Percentiles rank a stretch among this genome's conserved stretches.
phyloP scores from a whole-genome alignment of 2,888 invertebrate genomes.

The Dicycla oo region DNA sequence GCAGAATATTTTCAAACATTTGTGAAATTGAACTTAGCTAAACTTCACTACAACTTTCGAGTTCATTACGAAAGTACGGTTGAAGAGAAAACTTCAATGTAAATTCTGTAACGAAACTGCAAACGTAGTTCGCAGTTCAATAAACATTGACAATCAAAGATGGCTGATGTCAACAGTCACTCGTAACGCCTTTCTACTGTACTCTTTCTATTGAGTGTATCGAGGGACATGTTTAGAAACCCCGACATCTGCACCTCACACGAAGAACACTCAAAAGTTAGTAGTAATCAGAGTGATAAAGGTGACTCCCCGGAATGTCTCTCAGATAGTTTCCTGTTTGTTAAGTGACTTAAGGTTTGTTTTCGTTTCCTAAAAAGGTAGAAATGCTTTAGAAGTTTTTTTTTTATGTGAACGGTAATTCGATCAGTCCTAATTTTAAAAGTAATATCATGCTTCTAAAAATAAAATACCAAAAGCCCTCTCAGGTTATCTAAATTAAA shows the following conservation, averaged over 20 bases:
- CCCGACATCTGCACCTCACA: slow-evolving; percentile 10
- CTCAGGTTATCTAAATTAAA: slow-evolving; percentile 45
- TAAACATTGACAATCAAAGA: slow-evolving; percentile 40
- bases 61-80: too few relatives aligned
- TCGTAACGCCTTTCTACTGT: slow-evolving; percentile 52
- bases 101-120: slow-evolving; percentile 20
- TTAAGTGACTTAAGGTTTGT: slow-evolving; percentile 18
- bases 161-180: slow-evolving; percentile 23
- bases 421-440: slow-evolving; percentile 7
- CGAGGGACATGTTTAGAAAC: slow-evolving; percentile 11
- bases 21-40: slow-evolving; percentile 3
- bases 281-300: slow-evolving; percentile 21
- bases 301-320: slow-evolving; percentile 10
- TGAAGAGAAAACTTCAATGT: too few relatives aligned
- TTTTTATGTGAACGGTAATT: slow-evolving; percentile 10
- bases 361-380: slow-evolving; percentile 9
- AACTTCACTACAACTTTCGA: slow-evolving; percentile 4
- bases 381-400: slow-evolving; percentile 24
- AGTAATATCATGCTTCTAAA: neutral
- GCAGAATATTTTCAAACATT: slow-evolving; percentile 1
- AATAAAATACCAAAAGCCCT: slow-evolving; percentile 26
- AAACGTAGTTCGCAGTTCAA: slow-evolving; percentile 26
- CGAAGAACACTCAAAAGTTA: slow-evolving; percentile 25
- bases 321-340: slow-evolving; percentile 36
- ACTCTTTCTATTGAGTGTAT: slow-evolving; percentile 41